Percentiles rank a stretch among this genome's conserved stretches.
Conservation (phyloP, 2,113 vertebrate species). For the Bos javanicus region DNA sequence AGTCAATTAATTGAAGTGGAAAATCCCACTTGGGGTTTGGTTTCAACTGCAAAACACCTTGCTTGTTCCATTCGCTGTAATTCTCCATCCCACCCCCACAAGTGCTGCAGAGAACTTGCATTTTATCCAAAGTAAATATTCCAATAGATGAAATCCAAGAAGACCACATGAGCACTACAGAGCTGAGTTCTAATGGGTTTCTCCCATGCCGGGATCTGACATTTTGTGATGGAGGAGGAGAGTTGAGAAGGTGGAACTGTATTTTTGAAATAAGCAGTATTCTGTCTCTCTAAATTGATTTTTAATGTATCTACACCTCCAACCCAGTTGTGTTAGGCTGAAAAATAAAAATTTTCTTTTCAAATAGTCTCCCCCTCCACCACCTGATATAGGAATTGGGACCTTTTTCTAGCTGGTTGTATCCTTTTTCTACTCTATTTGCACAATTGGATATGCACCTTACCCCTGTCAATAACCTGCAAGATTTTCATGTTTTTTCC, state of each 20-base stretch:
- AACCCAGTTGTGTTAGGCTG: neutral
- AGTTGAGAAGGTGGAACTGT: neutral
- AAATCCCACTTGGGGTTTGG: neutral
- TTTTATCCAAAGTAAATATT: constrained; percentile 59
- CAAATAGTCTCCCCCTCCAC: neutral
- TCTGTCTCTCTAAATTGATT: constrained; percentile 27
- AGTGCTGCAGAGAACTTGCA: neutral
- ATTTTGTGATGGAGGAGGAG: neutral
- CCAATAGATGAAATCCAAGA: constrained; percentile 16
- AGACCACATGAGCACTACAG: fast-evolving
- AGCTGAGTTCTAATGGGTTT: constrained; percentile 55
- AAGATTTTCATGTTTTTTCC: neutral
- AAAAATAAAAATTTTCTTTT: constrained; percentile 26
- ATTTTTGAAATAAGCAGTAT: constrained; percentile 26
- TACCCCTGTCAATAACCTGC: neutral
- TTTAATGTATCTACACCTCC: neutral
- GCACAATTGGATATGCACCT: neutral
- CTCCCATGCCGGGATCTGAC: constrained; percentile 9
- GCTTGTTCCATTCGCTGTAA: neutral
- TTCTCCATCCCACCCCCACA: neutral
- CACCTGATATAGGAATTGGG: neutral
- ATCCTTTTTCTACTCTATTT: neutral
- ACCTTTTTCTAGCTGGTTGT: neutral
- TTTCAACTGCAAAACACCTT: neutral
- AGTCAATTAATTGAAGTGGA: neutral